Evolutionary conservation across 2,113 vertebrate genomes (phyloP).

Genomic region (Fukomys damarensis): DNA sequence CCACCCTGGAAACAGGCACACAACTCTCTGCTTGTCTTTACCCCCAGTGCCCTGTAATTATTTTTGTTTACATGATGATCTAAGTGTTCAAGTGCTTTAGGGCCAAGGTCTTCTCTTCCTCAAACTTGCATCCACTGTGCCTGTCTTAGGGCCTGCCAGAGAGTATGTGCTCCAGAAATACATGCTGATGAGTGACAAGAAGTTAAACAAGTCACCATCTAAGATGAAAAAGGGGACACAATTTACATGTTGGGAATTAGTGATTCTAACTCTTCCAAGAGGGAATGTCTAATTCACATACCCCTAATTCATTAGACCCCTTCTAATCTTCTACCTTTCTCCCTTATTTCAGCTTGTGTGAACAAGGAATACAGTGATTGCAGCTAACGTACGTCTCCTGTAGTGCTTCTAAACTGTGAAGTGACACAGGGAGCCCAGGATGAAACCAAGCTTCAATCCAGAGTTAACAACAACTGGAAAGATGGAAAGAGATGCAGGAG

Average conservation of each 20-base stretch:
- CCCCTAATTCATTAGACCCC: not conserved
- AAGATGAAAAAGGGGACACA: not conserved
- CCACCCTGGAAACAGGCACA: not conserved
- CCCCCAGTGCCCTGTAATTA: not conserved
- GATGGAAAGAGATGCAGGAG: not conserved
- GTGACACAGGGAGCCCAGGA: not conserved
- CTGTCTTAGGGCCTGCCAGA: not conserved
- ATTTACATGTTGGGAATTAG: not conserved
- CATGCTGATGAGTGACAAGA: not conserved
- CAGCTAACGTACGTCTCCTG: not conserved
- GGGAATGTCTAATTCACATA: not conserved
- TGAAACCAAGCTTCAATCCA: not conserved
- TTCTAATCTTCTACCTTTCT: not conserved
- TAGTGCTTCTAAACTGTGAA: not conserved
- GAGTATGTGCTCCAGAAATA: not conserved
- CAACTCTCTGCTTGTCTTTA: not conserved
- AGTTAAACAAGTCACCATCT: constrained; percentile 10
- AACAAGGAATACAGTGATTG: not conserved
- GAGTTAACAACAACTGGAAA: not conserved
- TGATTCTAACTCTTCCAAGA: not conserved
- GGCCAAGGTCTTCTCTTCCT: not conserved
- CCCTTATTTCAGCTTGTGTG: not conserved
- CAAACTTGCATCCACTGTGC: not conserved
- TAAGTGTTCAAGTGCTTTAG: not conserved
- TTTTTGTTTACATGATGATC: not conserved